A percentile compares a stretch with the other conserved stretches of the same genome.
These are phyloP conservation scores for Procavia capensis DNA, from an alignment of 2,113 vertebrate genomes.

Conservation along the genomic window DNA sequence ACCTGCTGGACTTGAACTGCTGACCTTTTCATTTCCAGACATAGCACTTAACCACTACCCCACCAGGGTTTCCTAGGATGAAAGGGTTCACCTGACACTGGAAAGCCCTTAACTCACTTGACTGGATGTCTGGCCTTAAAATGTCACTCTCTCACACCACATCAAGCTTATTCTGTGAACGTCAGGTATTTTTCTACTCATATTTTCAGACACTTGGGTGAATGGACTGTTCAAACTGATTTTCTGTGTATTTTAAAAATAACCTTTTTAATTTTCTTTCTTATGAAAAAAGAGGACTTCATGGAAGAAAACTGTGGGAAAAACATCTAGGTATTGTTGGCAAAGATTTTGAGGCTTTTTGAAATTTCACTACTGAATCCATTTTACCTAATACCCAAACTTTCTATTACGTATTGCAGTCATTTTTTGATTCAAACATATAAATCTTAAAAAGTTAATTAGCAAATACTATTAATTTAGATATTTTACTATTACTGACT, in stretches of 20 bases:
- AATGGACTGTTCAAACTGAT: background rate
- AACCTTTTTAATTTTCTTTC: background rate
- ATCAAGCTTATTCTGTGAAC: background rate
- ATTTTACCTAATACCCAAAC: slow-evolving; percentile 10
- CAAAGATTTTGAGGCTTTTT: slow-evolving; percentile 40
- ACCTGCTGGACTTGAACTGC: no score
- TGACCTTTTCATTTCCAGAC: no score
- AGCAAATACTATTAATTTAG: background rate
- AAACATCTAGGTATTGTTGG: background rate
- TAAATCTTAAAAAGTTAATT: slow-evolving; percentile 6
- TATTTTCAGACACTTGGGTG: background rate
- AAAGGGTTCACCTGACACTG: slow-evolving; percentile 42
- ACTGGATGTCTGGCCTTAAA: background rate
- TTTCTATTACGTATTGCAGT: background rate
- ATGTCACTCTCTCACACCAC: slow-evolving; percentile 57
- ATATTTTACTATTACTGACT: background rate
- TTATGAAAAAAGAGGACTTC: slow-evolving; percentile 34
- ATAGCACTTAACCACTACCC: no score
- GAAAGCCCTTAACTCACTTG: slow-evolving; percentile 21
- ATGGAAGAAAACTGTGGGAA: background rate
- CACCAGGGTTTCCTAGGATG: no score
- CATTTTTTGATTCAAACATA: slow-evolving; percentile 22
- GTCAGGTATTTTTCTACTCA: background rate
- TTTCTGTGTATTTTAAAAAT: slow-evolving; percentile 53
- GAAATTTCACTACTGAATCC: slow-evolving; percentile 40